A percentile compares a stretch with the other conserved stretches of the same genome.
Evolutionary conservation across 1,140 invertebrate genomes (phyloP).

Genomic region (Mycetomoellerius zeteki): DNA sequence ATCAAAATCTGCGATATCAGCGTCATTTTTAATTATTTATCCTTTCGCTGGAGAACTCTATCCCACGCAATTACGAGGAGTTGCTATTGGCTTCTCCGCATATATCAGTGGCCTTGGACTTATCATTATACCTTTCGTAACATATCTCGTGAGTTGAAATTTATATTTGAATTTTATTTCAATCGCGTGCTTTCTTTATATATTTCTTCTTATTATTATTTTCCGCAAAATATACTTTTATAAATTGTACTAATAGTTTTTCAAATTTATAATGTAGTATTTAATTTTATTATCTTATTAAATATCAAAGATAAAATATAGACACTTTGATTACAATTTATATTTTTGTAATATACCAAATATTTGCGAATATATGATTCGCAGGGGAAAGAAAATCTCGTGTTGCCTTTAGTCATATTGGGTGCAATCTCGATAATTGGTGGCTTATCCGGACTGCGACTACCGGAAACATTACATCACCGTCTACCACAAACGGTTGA

Average conservation of each 20-base stretch:
- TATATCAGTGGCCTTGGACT: constrained; percentile 95
- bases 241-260: not conserved
- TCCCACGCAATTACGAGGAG: constrained; percentile 94
- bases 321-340: not conserved
- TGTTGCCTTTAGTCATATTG: constrained; percentile 93
- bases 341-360: constrained; percentile 8
- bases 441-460: constrained; percentile 91
- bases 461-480: constrained; percentile 94
- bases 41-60: constrained; percentile 96
- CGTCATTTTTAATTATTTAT: constrained; percentile 96
- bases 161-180: not conserved
- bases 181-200: not conserved
- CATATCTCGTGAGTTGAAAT: constrained; percentile 91
- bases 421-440: constrained; percentile 93
- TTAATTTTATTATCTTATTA: constrained; percentile 9
- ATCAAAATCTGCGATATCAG: constrained; percentile 96
- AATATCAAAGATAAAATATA: not conserved
- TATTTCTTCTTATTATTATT: not conserved
- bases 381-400: constrained; percentile 94
- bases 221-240: not conserved
- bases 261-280: not conserved
- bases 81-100: constrained; percentile 95
- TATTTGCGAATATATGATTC: constrained; percentile 70
- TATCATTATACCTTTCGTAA: constrained; percentile 96
- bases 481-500: constrained; percentile 93